phyloP scores from a whole-genome alignment of 37 sponge, comb jelly and placozoan species.

The Tethya wilhelma region DNA sequence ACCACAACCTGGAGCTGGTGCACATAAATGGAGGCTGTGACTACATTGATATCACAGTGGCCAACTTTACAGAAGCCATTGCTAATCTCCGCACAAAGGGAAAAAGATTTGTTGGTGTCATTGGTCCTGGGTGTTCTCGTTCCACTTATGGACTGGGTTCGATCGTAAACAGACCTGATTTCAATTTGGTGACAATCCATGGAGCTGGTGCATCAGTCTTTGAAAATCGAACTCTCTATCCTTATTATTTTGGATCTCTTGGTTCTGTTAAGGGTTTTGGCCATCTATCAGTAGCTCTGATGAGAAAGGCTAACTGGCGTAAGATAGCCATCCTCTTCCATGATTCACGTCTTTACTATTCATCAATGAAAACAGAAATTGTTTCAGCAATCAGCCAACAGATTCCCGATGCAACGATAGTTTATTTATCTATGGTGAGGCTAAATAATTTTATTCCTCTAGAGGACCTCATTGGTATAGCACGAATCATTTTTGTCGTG shows the following conservation, averaged over 20 bases:
- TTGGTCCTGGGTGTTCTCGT: slow-evolving; percentile 30
- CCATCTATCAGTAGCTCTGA: background rate
- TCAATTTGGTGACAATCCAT: slow-evolving; percentile 11
- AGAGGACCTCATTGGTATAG: background rate
- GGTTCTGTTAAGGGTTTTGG: background rate
- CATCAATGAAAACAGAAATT: background rate
- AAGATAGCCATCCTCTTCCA: background rate
- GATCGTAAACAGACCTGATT: background rate
- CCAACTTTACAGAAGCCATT: slow-evolving; percentile 10
- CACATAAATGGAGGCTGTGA: slow-evolving; percentile 14
- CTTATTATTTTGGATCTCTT: slow-evolving; percentile 6
- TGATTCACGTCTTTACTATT: background rate
- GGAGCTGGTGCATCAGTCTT: background rate
- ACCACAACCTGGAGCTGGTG: slow-evolving; percentile 12
- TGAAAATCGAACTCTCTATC: background rate
- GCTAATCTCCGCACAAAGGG: too few species aligned
- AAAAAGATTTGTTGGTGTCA: background rate
- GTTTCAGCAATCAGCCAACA: background rate
- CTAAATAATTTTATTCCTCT: background rate
- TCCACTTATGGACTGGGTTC: background rate
- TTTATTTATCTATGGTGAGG: background rate
- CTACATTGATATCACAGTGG: background rate
- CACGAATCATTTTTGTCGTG: background rate
- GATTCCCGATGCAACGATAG: background rate
- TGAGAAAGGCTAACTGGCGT: background rate